These are phyloP conservation scores for Muraenolepis orangiensis DNA, from an alignment of 2,797 vertebrate species.

Conservation along the genomic window DNA sequence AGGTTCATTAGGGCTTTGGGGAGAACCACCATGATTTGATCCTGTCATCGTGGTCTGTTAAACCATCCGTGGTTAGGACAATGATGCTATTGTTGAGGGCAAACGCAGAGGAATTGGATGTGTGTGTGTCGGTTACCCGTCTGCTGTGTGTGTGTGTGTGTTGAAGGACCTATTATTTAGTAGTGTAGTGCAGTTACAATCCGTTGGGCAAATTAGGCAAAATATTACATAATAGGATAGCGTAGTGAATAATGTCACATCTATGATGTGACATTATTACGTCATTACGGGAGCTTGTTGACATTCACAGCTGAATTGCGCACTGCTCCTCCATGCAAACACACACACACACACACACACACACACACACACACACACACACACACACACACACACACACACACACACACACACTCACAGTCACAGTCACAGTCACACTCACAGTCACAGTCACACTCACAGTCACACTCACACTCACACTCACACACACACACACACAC, in stretches of 20 bases:
- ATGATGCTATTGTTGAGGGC: not conserved
- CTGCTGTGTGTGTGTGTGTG: not conserved
- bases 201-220: not conserved
- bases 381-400: too few species aligned
- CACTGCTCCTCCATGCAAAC: not conserved
- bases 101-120: not conserved
- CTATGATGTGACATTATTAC: not conserved
- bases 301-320: not conserved
- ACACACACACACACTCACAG: too few species aligned
- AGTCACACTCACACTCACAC: not conserved
- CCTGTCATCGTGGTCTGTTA: too few species aligned
- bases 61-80: not conserved
- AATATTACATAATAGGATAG: not conserved
- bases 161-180: not conserved
- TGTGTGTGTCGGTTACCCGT: not conserved
- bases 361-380: too few species aligned
- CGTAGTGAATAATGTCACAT: not conserved
- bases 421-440: too few species aligned
- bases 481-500: not conserved
- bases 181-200: not conserved
- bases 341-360: too few species aligned
- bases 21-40: slow-evolving; percentile 2
- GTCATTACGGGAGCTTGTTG: not conserved
- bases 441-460: too few species aligned
- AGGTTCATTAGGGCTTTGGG: not conserved